Evolutionary conservation across 2,797 vertebrate genomes (phyloP), one percentile per base, ranked within the genome.

Genomic region (Gambusia yucatana): DNA sequence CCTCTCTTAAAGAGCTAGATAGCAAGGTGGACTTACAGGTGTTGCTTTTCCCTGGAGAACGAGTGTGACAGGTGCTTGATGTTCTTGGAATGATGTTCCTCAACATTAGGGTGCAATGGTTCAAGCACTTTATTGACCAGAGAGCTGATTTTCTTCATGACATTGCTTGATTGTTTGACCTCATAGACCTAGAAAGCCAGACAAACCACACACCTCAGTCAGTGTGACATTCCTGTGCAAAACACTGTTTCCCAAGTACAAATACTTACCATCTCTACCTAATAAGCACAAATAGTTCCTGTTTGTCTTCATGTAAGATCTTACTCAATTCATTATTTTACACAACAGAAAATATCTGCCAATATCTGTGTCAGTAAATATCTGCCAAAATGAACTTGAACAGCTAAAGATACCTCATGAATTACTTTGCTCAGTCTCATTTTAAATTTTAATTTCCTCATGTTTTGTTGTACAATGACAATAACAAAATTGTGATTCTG

Each of bases 31-130:
- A 96, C 98, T 97, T 81, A 99, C 98, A 99, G 88, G 90, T 99
- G 98, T 82, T 97, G 97, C 72, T 98, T 99, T 91, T 99, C 98
- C 83, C 98, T 95, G 88, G 97, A 98, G 95, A 99, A 99, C 0
- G 97, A 97, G 76, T 98, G 98, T 8, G 97, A 99, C 71, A 99
- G 96, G 76, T 96, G 97, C 90, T 99, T 99, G 84, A 96, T 92
- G 0, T 94, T 96, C 89, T 97, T 96, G 0, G 93, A 93, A 44
- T 95, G 94, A 86, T 95, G 96, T 69, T 97, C 97, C 0, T 98
- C 97, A 81, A 99, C 96, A 72, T 96, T 97, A 33, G 98, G 98
- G 80, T 97, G 97, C 82, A 99, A 97, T 43, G 97, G 97, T 81
- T 97, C 97, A 0, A 97, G 95, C 77, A 96, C 95, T 93, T 98